Percentiles rank a stretch among this genome's conserved stretches.
Conservation (phyloP, 2,113 vertebrate genomes). For the Aphelocoma coerulescens region DNA sequence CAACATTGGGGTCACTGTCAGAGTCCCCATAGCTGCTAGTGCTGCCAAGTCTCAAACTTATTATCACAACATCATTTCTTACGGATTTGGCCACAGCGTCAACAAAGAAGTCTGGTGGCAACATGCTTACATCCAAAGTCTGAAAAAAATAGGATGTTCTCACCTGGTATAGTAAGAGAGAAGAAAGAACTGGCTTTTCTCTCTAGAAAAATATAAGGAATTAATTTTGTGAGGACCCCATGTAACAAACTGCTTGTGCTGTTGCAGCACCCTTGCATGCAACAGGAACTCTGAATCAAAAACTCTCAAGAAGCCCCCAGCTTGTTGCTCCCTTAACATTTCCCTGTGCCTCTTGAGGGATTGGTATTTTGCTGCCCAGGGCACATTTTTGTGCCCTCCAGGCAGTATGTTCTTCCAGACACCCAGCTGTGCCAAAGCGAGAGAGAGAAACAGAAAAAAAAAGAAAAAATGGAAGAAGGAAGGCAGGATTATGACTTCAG, state of each 20-base stretch:
- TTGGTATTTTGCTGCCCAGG: not conserved
- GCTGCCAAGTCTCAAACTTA: not conserved
- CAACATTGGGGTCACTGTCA: not conserved
- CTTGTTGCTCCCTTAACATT: not conserved
- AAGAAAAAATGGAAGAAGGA: not conserved
- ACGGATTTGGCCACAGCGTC: rapidly evolving
- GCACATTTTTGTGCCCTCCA: not conserved
- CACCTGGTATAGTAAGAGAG: not conserved
- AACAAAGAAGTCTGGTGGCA: not conserved
- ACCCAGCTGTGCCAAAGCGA: not conserved
- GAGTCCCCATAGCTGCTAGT: not conserved
- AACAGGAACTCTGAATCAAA: not conserved
- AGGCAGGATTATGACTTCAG: not conserved
- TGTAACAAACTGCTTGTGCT: not conserved
- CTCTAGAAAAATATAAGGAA: not conserved
- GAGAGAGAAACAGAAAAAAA: not conserved
- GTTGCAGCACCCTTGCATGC: not conserved
- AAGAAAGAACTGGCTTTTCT: not conserved
- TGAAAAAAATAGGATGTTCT: not conserved
- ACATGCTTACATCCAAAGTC: not conserved
- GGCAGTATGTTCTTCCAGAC: not conserved
- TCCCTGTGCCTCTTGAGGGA: not conserved
- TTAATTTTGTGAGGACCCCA: not conserved
- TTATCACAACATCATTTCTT: not conserved
- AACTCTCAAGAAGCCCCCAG: not conserved